Base-by-base conservation (phyloP, 2,797 vertebrate genomes). In the Dallia pectoralis region DNA sequence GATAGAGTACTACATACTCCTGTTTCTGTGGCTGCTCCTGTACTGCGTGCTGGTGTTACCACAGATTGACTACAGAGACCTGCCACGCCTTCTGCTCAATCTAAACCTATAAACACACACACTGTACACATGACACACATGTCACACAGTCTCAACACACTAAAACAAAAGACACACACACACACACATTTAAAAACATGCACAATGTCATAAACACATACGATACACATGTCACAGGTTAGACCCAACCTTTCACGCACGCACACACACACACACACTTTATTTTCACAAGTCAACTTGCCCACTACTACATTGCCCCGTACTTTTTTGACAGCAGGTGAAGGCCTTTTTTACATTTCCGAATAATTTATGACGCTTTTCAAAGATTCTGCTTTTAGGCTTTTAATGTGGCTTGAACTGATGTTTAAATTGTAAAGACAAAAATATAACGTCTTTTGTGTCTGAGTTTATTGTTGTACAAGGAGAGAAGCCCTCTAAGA, bases 31-130 rank as follows among this genome's bases (percentile, higher is more conserved):
- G 97, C 85, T 97, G 70, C 88, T 96, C 75, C 89, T 96, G 69
- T 99, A 98, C 90, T 98, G 95, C 88, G 87, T 96, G 76, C 88
- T 95, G 86, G 87, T 99, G 70, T 91, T 99, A 84, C 96, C 96
- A 0, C 95, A 97, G 85, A 90, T 98, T 78, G 94, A 97, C 81
- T 76, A 94, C 79, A 92, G 85, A 86, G 74, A 84, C 1, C 86
- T 93, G 80, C 91, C 90, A 32, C 73, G 85, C 67, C 82, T 91
- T 74, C 84, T 94, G 71, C 86, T 93, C 63, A 92, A 90, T 83
- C 80, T 86, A 27, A 71, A 87, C 18, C 81, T 81, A 79, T 92
- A 78, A 90, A 33, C n/a, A 70, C 79, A 53, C 36, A 40, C 65
- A 62, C 56, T 59, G 65, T 48, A 47, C 19, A 2, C 67, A 33